phyloP scores from a whole-genome alignment of 1,140 invertebrate genomes.

The Parapsyche elsis region DNA sequence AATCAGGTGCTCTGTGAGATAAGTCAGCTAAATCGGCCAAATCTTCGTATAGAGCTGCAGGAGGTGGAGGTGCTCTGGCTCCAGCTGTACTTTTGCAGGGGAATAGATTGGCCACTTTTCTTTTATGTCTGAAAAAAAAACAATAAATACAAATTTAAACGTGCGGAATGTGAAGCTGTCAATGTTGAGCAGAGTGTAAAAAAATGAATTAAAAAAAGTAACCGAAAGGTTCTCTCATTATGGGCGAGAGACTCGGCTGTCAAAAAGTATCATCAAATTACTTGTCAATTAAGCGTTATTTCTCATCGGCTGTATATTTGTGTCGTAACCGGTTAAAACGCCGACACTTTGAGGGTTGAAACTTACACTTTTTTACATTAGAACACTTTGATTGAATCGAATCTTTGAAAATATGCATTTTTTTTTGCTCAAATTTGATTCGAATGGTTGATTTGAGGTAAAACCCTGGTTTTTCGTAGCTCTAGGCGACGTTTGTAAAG shows the following conservation, averaged over 20 bases:
- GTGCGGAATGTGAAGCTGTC: too few relatives aligned
- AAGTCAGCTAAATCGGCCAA: conserved; percentile 51
- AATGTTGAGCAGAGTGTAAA: background rate
- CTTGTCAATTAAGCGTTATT: conserved; percentile 27
- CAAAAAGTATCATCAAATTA: conserved; percentile 29
- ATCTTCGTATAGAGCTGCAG: conserved; percentile 53
- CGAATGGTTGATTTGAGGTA: background rate
- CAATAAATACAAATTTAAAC: background rate
- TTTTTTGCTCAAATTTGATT: background rate
- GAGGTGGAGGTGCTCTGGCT: conserved; percentile 44
- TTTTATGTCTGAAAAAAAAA: conserved; percentile 51
- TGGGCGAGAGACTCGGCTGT: conserved; percentile 13
- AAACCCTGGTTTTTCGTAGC: background rate
- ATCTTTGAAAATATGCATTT: background rate
- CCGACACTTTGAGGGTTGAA: too few relatives aligned
- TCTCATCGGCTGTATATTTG: background rate
- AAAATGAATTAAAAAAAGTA: background rate
- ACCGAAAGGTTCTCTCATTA: background rate
- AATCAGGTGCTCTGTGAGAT: conserved; percentile 51
- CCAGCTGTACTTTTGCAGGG: conserved; percentile 52
- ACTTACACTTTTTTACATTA: background rate
- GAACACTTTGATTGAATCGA: background rate
- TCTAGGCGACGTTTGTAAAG: background rate
- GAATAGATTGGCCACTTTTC: conserved; percentile 54
- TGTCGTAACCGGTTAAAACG: background rate